These are phyloP conservation scores for Synanthedon andrenaeformis DNA, from an alignment of 2,888 invertebrate genomes.

Conservation along the genomic window DNA sequence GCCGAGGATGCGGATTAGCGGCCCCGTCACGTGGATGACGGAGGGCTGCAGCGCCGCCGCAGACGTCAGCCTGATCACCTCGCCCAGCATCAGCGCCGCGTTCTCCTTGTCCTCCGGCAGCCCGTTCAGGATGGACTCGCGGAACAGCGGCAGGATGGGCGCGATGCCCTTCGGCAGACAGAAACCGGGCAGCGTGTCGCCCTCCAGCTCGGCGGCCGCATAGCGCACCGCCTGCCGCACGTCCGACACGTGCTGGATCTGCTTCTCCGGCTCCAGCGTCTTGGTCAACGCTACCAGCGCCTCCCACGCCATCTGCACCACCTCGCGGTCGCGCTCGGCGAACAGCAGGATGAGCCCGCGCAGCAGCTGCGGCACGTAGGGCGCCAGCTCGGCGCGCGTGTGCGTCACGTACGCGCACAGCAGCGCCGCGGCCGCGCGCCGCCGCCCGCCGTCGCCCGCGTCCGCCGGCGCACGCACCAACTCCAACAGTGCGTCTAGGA, in stretches of 20 bases:
- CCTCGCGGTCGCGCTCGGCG: conserved; percentile 81
- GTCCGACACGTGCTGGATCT: conserved; percentile 88
- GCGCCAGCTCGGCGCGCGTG: conserved; percentile 87
- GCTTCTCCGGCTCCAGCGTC: conserved; percentile 85
- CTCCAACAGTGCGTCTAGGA: conserved; percentile 88
- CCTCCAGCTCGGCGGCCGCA: conserved; percentile 83
- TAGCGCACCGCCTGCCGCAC: conserved; percentile 93
- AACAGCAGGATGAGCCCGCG: conserved; percentile 89
- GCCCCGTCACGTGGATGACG: conserved; percentile 97
- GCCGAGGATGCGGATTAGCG: conserved; percentile 96
- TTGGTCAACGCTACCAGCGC: conserved; percentile 89
- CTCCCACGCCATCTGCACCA: conserved; percentile 87
- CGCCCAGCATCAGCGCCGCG: conserved; percentile 90
- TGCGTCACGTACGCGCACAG: conserved; percentile 91
- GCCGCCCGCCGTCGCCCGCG: conserved; percentile 80
- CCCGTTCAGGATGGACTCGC: conserved; percentile 96
- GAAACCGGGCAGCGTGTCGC: conserved; percentile 88
- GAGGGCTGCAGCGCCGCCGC: conserved; percentile 92
- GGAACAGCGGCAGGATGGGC: conserved; percentile 93
- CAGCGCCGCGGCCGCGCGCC: conserved; percentile 86
- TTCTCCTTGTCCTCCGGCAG: conserved; percentile 95
- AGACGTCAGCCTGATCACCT: conserved; percentile 85
- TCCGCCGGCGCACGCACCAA: conserved; percentile 75
- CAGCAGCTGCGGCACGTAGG: conserved; percentile 89
- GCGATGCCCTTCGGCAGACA: conserved; percentile 95